A percentile compares a stretch with the other conserved stretches of the same genome.
Conservation (phyloP, 1,140 invertebrate species). For the Anastrepha obliqua region DNA sequence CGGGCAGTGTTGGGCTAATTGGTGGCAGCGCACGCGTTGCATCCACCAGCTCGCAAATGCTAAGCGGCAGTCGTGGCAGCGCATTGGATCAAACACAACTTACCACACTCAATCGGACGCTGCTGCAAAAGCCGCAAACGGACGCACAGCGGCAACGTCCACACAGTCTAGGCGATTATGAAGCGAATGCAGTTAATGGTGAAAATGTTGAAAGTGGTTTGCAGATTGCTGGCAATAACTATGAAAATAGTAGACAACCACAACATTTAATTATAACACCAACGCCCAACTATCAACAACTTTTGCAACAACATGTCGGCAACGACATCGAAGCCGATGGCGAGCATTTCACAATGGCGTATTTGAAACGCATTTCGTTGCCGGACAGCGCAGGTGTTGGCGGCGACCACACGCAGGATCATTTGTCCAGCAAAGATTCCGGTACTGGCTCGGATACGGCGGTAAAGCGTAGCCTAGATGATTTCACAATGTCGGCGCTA, state of each 20-base stretch:
- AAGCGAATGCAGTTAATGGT: neutral
- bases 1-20: neutral
- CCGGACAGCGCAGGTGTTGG: slow-evolving; percentile 55
- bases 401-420: slow-evolving; percentile 67
- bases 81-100: slow-evolving; percentile 67
- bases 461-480: slow-evolving; percentile 69
- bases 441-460: slow-evolving; percentile 71
- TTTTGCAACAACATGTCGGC: slow-evolving; percentile 56
- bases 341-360: slow-evolving; percentile 63
- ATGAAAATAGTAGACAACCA: slow-evolving; percentile 40
- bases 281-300: slow-evolving; percentile 68
- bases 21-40: slow-evolving; percentile 40
- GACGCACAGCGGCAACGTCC: slow-evolving; percentile 63
- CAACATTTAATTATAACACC: slow-evolving; percentile 67
- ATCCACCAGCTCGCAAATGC: slow-evolving; percentile 61
- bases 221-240: neutral
- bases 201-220: neutral
- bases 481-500: slow-evolving; percentile 60
- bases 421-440: slow-evolving; percentile 71
- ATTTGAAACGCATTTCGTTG: slow-evolving; percentile 61
- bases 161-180: slow-evolving; percentile 64
- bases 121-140: slow-evolving; percentile 55
- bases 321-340: slow-evolving; percentile 56
- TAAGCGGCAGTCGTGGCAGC: slow-evolving; percentile 58
- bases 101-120: slow-evolving; percentile 67